These are phyloP conservation scores for Poicephalus gulielmi DNA, from an alignment of 2,113 vertebrate species.

Conservation along the genomic window DNA sequence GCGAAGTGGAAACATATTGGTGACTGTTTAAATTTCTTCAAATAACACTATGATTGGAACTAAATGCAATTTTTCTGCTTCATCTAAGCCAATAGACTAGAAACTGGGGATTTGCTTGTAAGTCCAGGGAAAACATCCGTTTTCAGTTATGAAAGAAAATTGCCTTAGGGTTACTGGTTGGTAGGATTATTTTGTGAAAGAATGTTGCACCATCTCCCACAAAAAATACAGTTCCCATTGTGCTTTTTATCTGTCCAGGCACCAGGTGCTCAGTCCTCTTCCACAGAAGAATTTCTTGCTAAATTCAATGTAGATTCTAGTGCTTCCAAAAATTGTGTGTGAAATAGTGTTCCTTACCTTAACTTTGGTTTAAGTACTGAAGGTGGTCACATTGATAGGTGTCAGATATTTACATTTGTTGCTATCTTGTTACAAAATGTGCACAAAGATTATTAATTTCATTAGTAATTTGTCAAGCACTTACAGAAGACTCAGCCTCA, in stretches of 20 bases:
- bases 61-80: background rate
- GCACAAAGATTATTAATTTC: background rate
- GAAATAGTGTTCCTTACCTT: background rate
- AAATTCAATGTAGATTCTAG: background rate
- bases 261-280: background rate
- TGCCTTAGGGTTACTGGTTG: background rate
- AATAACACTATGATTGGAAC: background rate
- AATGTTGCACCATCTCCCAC: background rate
- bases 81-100: background rate
- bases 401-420: background rate
- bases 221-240: background rate
- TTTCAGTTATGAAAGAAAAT: constrained; percentile 23
- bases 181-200: background rate
- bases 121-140: background rate
- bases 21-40: background rate
- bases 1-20: background rate
- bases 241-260: background rate
- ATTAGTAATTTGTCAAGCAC: background rate
- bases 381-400: background rate
- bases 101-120: background rate
- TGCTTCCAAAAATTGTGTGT: background rate
- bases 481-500: background rate
- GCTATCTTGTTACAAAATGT: background rate
- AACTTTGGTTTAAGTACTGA: background rate
- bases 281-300: background rate